These are phyloP conservation scores for Eupithecia inturbata DNA, from an alignment of 2,888 invertebrate species.

Conservation along the genomic window DNA sequence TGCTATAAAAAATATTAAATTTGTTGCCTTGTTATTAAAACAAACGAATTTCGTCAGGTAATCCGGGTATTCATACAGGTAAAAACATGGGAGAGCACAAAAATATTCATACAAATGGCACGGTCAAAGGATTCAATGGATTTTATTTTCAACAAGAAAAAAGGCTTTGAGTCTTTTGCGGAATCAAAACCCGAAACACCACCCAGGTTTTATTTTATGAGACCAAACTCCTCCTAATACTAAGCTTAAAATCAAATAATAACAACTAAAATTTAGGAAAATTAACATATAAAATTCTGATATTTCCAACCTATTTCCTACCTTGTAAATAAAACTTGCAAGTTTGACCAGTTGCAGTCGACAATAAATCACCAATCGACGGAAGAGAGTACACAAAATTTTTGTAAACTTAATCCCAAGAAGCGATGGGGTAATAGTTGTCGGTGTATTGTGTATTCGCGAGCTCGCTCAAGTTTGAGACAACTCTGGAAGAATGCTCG, in stretches of 20 bases:
- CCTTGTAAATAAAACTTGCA: conserved; percentile 28
- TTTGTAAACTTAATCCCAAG: conserved; percentile 64
- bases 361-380: conserved; percentile 58
- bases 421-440: conserved; percentile 53
- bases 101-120: conserved; percentile 17
- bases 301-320: conserved; percentile 17
- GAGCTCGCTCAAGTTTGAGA: conserved; percentile 60
- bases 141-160: conserved; percentile 16
- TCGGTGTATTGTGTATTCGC: conserved; percentile 59
- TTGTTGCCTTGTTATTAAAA: background rate
- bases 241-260: background rate
- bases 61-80: background rate
- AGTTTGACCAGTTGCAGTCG: conserved; percentile 42
- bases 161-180: background rate
- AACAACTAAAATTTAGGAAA: conserved; percentile 1
- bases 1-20: no score
- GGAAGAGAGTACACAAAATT: conserved; percentile 59
- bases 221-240: background rate
- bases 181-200: background rate
- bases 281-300: conserved; percentile 28
- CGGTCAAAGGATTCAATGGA: conserved; percentile 28
- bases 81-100: conserved; percentile 4
- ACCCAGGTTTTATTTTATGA: background rate
- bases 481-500: conserved; percentile 60
- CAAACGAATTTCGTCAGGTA: background rate